A percentile compares a stretch with the other conserved stretches of the same genome.
Conservation (phyloP, 2,888 invertebrate species). For the Eristalis tenax region DNA sequence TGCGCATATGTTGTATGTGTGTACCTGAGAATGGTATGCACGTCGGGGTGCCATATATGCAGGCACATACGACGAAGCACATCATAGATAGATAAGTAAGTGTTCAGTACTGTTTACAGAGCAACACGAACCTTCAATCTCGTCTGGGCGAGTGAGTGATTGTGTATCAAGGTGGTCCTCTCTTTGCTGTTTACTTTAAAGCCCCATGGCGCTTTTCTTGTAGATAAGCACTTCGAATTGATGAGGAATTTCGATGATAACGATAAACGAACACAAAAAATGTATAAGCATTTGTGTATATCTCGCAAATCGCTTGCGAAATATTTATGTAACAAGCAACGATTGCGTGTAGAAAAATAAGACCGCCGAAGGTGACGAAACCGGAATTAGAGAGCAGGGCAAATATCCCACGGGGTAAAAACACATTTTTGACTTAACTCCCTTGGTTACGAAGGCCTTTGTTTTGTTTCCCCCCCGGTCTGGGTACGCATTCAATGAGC, state of each 20-base stretch:
- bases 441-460: background rate
- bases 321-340: background rate
- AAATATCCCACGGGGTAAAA: background rate
- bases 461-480: background rate
- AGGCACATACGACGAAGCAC: background rate
- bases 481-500: background rate
- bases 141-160: slow-evolving; percentile 19
- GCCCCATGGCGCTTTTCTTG: slow-evolving; percentile 13
- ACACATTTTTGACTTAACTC: background rate
- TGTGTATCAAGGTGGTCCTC: slow-evolving; percentile 34
- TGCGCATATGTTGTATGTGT: background rate
- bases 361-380: background rate
- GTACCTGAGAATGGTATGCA: background rate
- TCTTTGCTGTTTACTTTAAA: slow-evolving; percentile 33
- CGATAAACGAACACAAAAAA: background rate
- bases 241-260: slow-evolving; percentile 7
- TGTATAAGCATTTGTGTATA: background rate
- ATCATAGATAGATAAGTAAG: slow-evolving; percentile 26
- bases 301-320: background rate
- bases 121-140: slow-evolving; percentile 27
- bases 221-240: background rate
- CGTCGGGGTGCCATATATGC: too few relatives aligned
- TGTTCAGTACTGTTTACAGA: slow-evolving; percentile 34
- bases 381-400: background rate
- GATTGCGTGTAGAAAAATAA: background rate